These are phyloP conservation scores for Clupea harengus DNA, from an alignment of 2,113 vertebrate genomes.

Conservation along the genomic window DNA sequence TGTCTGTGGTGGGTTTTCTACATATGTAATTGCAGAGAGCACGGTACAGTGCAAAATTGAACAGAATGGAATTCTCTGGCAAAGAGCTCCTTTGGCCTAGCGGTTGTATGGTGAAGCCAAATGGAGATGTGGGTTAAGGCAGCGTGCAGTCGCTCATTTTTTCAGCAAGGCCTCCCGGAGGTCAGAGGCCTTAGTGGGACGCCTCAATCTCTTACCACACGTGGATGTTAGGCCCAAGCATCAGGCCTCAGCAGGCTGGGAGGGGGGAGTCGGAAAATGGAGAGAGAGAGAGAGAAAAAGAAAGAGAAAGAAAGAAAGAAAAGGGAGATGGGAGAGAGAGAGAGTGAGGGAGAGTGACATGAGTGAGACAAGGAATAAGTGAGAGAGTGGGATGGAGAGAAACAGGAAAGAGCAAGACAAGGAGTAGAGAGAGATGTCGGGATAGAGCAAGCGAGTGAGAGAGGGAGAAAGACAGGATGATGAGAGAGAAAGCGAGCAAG, in stretches of 20 bases:
- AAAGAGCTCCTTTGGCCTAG: not conserved
- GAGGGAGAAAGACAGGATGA: not conserved
- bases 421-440: slow-evolving; percentile 37
- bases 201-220: not conserved
- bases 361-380: not conserved
- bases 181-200: not conserved
- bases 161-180: not conserved
- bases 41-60: not conserved
- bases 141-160: not conserved
- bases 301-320: not conserved
- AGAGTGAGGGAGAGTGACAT: not conserved
- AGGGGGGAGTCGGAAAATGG: not conserved
- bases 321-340: too few species aligned
- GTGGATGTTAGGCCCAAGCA: not conserved
- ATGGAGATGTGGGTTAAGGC: slow-evolving; percentile 2
- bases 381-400: not conserved
- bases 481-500: not conserved
- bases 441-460: slow-evolving; percentile 19
- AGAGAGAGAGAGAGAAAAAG: not conserved
- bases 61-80: not conserved
- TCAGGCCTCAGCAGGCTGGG: not conserved
- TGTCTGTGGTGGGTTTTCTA: not conserved
- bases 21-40: not conserved
- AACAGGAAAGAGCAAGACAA: not conserved
- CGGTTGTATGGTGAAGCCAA: not conserved